Evolutionary conservation across 2,113 vertebrate species (phyloP).

Genomic region (Eretmochelys imbricata): DNA sequence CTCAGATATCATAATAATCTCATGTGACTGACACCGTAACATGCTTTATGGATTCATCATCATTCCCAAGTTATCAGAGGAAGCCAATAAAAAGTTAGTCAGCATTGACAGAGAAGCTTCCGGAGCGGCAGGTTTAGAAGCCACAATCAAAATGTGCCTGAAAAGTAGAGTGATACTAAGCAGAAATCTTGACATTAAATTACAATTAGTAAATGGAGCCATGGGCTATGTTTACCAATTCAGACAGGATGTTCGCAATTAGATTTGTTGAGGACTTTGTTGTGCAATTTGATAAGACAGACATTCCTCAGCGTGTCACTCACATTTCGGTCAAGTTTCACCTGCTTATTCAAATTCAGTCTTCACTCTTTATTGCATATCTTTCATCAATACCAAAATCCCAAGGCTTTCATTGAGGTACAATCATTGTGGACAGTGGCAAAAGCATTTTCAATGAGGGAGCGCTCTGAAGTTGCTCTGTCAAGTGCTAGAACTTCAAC

Average conservation of each 20-base stretch:
- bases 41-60: background rate
- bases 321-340: slow-evolving; percentile 17
- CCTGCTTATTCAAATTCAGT: background rate
- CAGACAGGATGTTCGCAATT: background rate
- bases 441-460: background rate
- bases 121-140: background rate
- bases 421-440: accelerated
- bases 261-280: background rate
- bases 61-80: background rate
- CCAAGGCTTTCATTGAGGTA: background rate
- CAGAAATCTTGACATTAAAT: accelerated
- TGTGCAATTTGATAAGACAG: accelerated
- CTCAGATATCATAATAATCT: background rate
- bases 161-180: accelerated
- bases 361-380: accelerated
- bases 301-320: background rate
- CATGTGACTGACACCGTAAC: background rate
- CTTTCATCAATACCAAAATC: background rate
- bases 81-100: background rate
- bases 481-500: background rate
- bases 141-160: accelerated
- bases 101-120: background rate
- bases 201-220: accelerated
- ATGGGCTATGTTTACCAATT: accelerated
- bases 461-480: background rate